Base-by-base conservation (phyloP, 2,888 invertebrate genomes). In the Sepioteuthis lessoniana region DNA sequence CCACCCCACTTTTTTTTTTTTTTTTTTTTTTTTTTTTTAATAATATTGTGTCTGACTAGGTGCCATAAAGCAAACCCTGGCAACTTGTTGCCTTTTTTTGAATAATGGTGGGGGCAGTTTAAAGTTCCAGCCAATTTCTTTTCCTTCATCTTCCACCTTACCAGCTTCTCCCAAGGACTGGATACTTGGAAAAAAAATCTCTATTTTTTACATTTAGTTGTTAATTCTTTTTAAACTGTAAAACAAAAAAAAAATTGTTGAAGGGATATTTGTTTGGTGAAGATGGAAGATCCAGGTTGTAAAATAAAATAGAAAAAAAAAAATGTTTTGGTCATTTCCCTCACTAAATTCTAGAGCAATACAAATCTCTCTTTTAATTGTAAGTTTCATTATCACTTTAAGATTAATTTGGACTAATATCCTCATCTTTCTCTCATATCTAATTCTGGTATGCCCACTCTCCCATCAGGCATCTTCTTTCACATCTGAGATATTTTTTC, bases 171-270 rank as follows among this genome's bases (percentile, higher is more conserved):
- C 35, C n/a, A 16, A 35, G 76, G 16, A 35, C n/a, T n/a, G 19
- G 19, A 76, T n/a, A 16, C 10, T n/a, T n/a, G n/a, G 8, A n/a
- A n/a, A 76, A 76, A 76, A 76, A 76, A 35, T 76, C 76, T 76
- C 76, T 76, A 76, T 76, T 76, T 76, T 76, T n/a, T 76, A 76
- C 76, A 76, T 76, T 76, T 76, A 76, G 76, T 76, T 76, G 60
- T 60, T 60, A 76, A 55, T 76, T 76, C 76, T 10, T 76, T 76
- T 76, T 76, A 76, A 76, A 76, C 76, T 76, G 16, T n/a, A 76
- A 16, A n/a, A 76, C n/a, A 76, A 76, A 76, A 76, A 76, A n/a
- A 16, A 76, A n/a, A 35, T 76, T 76, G n/a, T 76, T 76, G 76
- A 76, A 16, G 28, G 76, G 76, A 19, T 76, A 35, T 16, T 16